Percentiles rank a stretch among this genome's conserved stretches.
phyloP scores from a whole-genome alignment of 2,888 invertebrate genomes.

The Troides helena region DNA sequence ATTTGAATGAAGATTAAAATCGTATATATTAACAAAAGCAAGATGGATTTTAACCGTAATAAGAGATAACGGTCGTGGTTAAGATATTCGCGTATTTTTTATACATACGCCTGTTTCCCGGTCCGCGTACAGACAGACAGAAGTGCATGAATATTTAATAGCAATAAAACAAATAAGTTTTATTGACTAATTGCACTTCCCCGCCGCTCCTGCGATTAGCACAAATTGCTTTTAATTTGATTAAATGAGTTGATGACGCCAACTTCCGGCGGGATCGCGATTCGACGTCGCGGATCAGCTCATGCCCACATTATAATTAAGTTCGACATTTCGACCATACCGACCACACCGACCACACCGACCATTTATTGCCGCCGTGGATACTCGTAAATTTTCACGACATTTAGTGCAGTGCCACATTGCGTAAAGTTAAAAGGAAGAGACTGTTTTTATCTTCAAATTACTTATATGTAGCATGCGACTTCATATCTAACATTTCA shows the following conservation, averaged over 20 bases:
- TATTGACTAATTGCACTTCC: conserved; percentile 58
- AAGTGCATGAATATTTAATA: conserved; percentile 28
- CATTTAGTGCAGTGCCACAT: neutral
- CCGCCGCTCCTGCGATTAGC: conserved; percentile 47
- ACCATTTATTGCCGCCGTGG: neutral
- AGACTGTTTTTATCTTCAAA: no score
- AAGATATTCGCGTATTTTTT: no score
- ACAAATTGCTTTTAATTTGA: conserved; percentile 65
- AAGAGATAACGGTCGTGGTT: no score
- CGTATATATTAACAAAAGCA: no score
- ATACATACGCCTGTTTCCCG: no score
- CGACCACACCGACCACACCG: neutral
- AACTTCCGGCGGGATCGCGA: conserved; percentile 52
- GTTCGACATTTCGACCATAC: conserved; percentile 15
- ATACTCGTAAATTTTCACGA: conserved; percentile 4
- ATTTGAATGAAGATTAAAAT: no score
- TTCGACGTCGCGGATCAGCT: conserved; percentile 37
- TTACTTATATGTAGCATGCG: no score
- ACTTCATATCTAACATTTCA: no score
- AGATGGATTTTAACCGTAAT: no score
- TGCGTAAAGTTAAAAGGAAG: no score
- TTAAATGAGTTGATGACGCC: conserved; percentile 61
- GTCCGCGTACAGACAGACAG: neutral
- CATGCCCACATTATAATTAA: conserved; percentile 36
- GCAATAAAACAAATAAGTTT: conserved; percentile 46